phyloP scores from a whole-genome alignment of 2,888 invertebrate genomes.

The Tanytarsus gracilentus region DNA sequence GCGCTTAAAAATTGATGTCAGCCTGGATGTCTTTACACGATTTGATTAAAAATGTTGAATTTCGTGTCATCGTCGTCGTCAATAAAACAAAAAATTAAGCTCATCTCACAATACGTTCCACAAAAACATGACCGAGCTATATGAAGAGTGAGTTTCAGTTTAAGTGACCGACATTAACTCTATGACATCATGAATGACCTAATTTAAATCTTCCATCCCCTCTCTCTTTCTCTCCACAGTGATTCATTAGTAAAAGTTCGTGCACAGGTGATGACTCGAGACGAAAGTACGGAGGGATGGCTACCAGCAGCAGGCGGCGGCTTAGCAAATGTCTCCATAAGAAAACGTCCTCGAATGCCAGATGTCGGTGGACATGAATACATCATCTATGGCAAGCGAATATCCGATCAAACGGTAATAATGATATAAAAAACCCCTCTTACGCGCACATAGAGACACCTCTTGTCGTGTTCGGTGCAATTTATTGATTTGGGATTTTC shows the following conservation, averaged over 20 bases:
- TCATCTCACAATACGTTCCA: slow-evolving; percentile 18
- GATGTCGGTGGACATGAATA: slow-evolving; percentile 65
- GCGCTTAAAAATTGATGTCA: slow-evolving; percentile 3
- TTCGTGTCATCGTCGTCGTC: slow-evolving; percentile 55
- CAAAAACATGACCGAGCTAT: slow-evolving; percentile 79
- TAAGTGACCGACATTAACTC: neutral
- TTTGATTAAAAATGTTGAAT: slow-evolving; percentile 64
- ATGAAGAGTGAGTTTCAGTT: slow-evolving; percentile 69
- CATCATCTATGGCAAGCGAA: slow-evolving; percentile 84
- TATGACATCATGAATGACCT: slow-evolving; percentile 17
- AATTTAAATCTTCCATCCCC: slow-evolving; percentile 10
- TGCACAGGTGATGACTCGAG: slow-evolving; percentile 98
- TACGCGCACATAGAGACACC: neutral
- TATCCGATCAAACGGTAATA: slow-evolving; percentile 84
- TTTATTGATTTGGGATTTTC: neutral
- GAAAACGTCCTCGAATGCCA: slow-evolving; percentile 58
- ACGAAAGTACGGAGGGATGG: slow-evolving; percentile 96
- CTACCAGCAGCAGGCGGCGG: slow-evolving; percentile 89
- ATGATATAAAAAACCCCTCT: neutral
- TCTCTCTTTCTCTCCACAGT: slow-evolving; percentile 49
- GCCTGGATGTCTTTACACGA: slow-evolving; percentile 60
- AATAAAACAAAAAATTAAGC: slow-evolving; percentile 16
- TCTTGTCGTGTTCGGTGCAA: neutral
- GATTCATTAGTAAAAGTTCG: slow-evolving; percentile 92
- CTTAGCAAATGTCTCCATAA: slow-evolving; percentile 84